These are phyloP conservation scores for Dryas iulia DNA, from an alignment of 1,140 invertebrate species.

Conservation along the genomic window DNA sequence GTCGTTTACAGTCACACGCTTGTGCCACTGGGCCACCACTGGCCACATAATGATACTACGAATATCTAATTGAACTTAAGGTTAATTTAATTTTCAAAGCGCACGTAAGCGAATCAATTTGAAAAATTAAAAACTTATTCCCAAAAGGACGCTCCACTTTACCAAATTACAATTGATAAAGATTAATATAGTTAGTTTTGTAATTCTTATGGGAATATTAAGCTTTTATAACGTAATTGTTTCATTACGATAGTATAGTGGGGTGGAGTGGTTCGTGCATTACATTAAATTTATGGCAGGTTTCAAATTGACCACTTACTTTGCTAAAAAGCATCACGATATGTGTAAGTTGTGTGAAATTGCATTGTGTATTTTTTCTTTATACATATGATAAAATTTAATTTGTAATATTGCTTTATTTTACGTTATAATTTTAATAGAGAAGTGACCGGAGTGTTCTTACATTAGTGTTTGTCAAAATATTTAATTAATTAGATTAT, in stretches of 20 bases:
- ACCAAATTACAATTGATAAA: constrained; percentile 12
- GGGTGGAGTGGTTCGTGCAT: not conserved
- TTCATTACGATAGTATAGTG: constrained; percentile 20
- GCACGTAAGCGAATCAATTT: not conserved
- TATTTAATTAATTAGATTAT: too few species aligned
- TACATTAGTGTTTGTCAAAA: too few species aligned
- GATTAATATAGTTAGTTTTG: constrained; percentile 17
- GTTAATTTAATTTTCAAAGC: not conserved
- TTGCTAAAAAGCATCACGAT: not conserved
- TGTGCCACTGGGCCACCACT: too few species aligned
- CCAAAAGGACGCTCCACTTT: constrained; percentile 5
- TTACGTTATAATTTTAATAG: too few species aligned
- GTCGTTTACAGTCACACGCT: too few species aligned
- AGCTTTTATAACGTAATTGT: constrained; percentile 17
- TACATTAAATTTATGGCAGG: not conserved
- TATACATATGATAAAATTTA: too few species aligned
- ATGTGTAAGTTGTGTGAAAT: not conserved
- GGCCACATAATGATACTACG: too few species aligned
- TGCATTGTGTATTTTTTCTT: too few species aligned
- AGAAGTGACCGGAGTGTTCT: too few species aligned
- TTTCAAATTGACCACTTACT: not conserved
- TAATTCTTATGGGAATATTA: constrained; percentile 18
- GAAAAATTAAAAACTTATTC: constrained; percentile 8
- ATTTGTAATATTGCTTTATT: not conserved
- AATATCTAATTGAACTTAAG: not conserved